Evolutionary conservation across 2,797 vertebrate genomes (phyloP), one percentile per base, ranked within the genome.

Genomic region (Craterocephalus amniculus): DNA sequence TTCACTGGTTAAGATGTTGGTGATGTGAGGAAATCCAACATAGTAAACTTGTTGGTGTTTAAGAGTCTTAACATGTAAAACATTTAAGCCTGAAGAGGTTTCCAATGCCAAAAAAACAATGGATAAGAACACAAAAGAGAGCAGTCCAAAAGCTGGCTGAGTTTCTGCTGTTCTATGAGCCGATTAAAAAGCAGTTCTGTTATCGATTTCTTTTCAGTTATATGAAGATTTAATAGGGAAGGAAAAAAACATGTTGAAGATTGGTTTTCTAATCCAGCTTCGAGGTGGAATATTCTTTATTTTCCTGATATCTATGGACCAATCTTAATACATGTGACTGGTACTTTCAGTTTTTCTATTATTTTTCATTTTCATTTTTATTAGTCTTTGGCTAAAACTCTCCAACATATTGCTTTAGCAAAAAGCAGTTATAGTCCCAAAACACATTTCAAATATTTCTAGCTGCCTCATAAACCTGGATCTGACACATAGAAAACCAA

Each of bases 381-480:
- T 38, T 18, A 16, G 14, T 60, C 18, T 69, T 63, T 0, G 3
- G 4, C 67, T 78, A 63, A 73, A 58, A 72, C 66, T 43, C 68
- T 64, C 31, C 51, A 63, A 34, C 67, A 62, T 64, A 51, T 35
- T 35, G 58, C 55, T 74, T 85, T 77, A n/a, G 61, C 24, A 72
- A 64, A 71, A 77, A 81, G 59, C 58, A 72, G 58, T 74, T 81
- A 31, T 58, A 65, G 40, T 67, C 75, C 71, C 49, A 40, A 69
- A 43, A 54, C 36, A 27, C 81, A 70, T 59, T 82, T 79, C 20
- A 79, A 40, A 69, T 78, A 76, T 58, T 63, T 70, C 62, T 76
- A 22, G 34, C 51, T 24, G 58, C 67, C 52, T 48, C 43, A 8
- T 20, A 40, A 54, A 71, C 38, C 61, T 63, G 32, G 58, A 73